A percentile compares a stretch with the other conserved stretches of the same genome.
These are phyloP conservation scores for Ctenodactylus gundi DNA, from an alignment of 2,113 vertebrate species.

Conservation along the genomic window DNA sequence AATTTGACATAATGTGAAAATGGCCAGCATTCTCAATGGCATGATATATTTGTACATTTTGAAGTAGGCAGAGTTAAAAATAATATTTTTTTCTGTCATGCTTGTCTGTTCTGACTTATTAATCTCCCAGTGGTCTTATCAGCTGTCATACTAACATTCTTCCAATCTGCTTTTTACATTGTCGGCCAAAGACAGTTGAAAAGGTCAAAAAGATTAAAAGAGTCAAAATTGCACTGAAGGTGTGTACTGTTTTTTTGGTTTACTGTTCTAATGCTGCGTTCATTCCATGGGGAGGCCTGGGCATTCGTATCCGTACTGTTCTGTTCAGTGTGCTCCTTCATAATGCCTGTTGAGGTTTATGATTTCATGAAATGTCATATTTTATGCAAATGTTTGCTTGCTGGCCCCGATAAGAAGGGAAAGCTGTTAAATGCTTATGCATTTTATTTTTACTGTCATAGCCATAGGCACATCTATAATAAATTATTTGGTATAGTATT, in stretches of 20 bases:
- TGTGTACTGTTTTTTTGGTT: constrained; percentile 97
- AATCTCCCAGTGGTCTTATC: constrained; percentile 91
- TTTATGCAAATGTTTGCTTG: constrained; percentile 83
- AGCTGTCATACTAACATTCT: constrained; percentile 96
- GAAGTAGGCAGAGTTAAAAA: constrained; percentile 58
- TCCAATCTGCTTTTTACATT: constrained; percentile 94
- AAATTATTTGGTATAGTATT: constrained; percentile 44
- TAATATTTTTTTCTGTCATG: constrained; percentile 67
- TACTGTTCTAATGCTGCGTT: constrained; percentile 87
- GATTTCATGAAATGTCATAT: constrained; percentile 72
- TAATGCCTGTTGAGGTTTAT: constrained; percentile 77
- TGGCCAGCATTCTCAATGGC: constrained; percentile 58
- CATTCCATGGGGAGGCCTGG: constrained; percentile 81
- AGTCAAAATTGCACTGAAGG: constrained; percentile 99
- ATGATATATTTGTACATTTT: constrained; percentile 55
- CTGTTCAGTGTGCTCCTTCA: constrained; percentile 81
- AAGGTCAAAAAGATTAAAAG: constrained; percentile 99
- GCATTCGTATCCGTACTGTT: constrained; percentile 79
- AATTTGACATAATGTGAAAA: constrained; percentile 52
- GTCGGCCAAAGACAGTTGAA: constrained; percentile 99
- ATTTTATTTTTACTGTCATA: constrained; percentile 35
- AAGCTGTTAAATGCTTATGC: constrained; percentile 87
- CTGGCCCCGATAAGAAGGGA: constrained; percentile 82
- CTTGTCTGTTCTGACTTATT: constrained; percentile 90
- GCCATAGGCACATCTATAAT: constrained; percentile 58